Conservation (phyloP, 2,113 vertebrate species). For the Acanthisitta chloris region DNA sequence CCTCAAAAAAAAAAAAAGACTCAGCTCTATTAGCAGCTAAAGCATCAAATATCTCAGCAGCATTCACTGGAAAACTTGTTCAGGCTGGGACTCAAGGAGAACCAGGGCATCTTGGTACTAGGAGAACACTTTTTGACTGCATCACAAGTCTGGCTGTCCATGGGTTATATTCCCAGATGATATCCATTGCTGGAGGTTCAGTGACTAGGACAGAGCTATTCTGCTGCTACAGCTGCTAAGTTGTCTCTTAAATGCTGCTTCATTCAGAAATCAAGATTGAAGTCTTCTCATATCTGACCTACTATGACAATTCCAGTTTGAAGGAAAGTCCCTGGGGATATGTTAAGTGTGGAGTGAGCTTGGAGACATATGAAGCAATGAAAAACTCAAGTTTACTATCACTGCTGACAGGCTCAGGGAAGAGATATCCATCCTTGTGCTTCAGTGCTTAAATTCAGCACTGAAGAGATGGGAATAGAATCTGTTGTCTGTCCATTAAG, state of each 20-base stretch:
- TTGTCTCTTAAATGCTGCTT: background rate
- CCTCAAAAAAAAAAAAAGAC: background rate
- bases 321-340: background rate
- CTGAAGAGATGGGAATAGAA: rapidly evolving
- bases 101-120: background rate
- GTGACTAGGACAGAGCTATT: background rate
- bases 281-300: background rate
- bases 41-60: background rate
- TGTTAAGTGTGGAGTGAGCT: background rate
- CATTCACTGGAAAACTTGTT: background rate
- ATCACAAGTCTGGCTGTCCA: background rate
- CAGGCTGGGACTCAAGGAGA: background rate
- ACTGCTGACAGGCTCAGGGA: background rate
- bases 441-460: background rate
- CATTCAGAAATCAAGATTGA: constrained; percentile 10
- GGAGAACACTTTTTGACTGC: background rate
- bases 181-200: background rate
- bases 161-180: background rate
- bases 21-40: background rate
- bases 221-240: background rate
- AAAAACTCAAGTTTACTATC: background rate
- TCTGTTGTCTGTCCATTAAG: background rate
- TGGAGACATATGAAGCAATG: background rate
- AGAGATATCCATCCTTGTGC: background rate
- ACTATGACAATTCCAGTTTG: background rate